Percentiles rank a stretch among this genome's conserved stretches.
phyloP scores from a whole-genome alignment of 2,888 invertebrate genomes.

The Cenopis cana region DNA sequence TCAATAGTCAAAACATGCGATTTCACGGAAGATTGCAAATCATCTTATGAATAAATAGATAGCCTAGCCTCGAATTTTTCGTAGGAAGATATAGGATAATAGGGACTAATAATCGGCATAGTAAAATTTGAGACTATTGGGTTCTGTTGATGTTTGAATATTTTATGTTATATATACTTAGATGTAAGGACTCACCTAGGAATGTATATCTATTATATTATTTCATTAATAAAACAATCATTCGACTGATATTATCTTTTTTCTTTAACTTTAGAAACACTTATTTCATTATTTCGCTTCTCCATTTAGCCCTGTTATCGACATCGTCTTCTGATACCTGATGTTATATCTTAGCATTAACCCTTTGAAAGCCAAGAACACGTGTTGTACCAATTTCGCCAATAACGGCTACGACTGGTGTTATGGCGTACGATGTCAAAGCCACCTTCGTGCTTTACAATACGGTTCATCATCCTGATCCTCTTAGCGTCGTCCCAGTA shows the following conservation, averaged over 20 bases:
- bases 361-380: too few species aligned
- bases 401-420: too few species aligned
- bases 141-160: slow-evolving; percentile 23
- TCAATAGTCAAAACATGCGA: background rate
- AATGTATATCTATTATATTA: slow-evolving; percentile 42
- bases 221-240: slow-evolving; percentile 38
- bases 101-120: background rate
- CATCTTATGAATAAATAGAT: background rate
- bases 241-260: background rate
- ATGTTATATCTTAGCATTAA: too few species aligned
- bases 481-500: too few species aligned
- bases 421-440: too few species aligned
- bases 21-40: background rate
- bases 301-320: too few species aligned
- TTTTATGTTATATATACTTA: slow-evolving; percentile 30
- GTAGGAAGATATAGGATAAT: background rate
- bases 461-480: too few species aligned
- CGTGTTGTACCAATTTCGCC: too few species aligned
- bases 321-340: too few species aligned
- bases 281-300: too few species aligned
- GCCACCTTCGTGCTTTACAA: too few species aligned
- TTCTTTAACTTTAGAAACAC: background rate
- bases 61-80: background rate
- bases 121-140: slow-evolving; percentile 1
- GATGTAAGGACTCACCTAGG: slow-evolving; percentile 31